These are phyloP conservation scores for Lipophrys pholis DNA, from an alignment of 2,113 vertebrate species.

Conservation along the genomic window DNA sequence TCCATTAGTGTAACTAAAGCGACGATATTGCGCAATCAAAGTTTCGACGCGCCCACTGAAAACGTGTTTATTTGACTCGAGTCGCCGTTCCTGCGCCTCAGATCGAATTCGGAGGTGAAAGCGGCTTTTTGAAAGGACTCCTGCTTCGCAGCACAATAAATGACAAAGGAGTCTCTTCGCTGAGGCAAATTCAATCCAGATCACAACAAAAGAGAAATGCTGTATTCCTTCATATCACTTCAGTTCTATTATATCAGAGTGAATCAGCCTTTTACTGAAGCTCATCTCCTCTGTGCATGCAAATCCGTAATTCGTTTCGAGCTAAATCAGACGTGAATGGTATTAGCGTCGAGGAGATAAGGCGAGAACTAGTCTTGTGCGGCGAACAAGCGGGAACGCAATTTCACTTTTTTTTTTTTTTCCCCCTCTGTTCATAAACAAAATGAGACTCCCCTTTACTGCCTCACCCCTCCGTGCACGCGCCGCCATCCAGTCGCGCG, in stretches of 20 bases:
- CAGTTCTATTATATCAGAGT: constrained; percentile 29
- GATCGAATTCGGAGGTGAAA: no score
- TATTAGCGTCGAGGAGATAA: constrained; percentile 57
- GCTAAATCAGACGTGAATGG: constrained; percentile 54
- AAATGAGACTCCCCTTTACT: constrained; percentile 33
- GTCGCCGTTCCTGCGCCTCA: no score
- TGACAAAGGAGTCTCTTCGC: not conserved
- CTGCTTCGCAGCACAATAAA: no score
- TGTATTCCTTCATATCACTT: constrained; percentile 22
- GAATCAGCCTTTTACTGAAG: constrained; percentile 31
- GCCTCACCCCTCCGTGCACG: constrained; percentile 8
- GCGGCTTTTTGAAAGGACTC: no score
- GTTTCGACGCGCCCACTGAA: no score
- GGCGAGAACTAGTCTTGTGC: constrained; percentile 38
- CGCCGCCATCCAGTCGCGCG: not conserved
- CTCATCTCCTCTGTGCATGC: constrained; percentile 15
- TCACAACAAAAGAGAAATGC: constrained; percentile 30
- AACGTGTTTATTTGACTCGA: no score
- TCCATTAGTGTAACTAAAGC: no score
- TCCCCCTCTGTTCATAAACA: constrained; percentile 39
- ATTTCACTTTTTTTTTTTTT: no score
- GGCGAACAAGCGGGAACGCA: constrained; percentile 42
- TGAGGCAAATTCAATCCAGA: not conserved
- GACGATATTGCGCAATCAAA: no score
- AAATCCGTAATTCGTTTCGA: constrained; percentile 53